Base-by-base conservation (phyloP, 1,140 invertebrate species). In the Drosophila takahashii region DNA sequence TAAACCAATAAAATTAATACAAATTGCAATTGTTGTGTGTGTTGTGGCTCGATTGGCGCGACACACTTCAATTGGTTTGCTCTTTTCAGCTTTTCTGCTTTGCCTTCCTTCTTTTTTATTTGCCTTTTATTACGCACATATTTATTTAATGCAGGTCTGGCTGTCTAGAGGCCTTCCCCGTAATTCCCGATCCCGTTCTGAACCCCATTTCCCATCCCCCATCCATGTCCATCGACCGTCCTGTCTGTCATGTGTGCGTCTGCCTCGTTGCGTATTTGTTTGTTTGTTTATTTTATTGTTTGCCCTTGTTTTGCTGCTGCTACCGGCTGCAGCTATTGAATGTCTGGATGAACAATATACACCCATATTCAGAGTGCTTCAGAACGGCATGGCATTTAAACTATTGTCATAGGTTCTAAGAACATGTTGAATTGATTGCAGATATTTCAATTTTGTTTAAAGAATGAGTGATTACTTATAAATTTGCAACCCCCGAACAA, bases 1-100 rank as follows among this genome's bases (percentile, higher is more conserved):
- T 81, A 85, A 86, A 85, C 60, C 78, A 81, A 85, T 86, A 85
- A 89, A 87, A 89, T 65, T 79, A 76, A 87, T 81, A 85, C 70
- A 81, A 87, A 87, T 83, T 87, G 75, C 79, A 87, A 79, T 87
- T 76, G 83, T 81, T 84, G 70, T 72, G 67, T 73, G 59, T 42
- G 39, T 47, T 61, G 62, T 67, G 62, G 69, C 57, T 60, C 72
- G 77, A 71, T 73, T 77, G 61, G 73, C 73, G 72, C 79, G 73
- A 81, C 73, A 72, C 73, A 77, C 59, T 76, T 76, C 72, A 76
- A 76, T 76, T 76, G 72, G 72, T 76, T 76, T 76, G 72, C 73
- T 77, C 72, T 77, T 76, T 76, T 57, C 60, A 26, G 59, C 64
- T 53, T 15, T 74, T 60, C 48, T 41, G 41, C 16, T 41, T 45